phyloP scores from a whole-genome alignment of 2,797 vertebrate genomes.

The Melanotaenia boesemani region DNA sequence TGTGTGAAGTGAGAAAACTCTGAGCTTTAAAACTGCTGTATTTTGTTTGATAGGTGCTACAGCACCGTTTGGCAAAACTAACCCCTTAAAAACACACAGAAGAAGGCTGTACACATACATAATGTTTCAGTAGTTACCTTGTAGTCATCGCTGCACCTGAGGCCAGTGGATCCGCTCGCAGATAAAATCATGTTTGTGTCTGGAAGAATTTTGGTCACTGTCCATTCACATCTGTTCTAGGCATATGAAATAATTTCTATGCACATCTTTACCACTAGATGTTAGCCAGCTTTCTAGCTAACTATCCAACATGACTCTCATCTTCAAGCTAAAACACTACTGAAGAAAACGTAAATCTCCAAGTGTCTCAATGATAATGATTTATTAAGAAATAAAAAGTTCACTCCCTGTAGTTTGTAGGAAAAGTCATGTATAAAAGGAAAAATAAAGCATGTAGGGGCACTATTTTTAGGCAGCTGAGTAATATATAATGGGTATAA shows the following conservation, averaged over 20 bases:
- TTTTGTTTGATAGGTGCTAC: no score
- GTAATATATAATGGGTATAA: neutral
- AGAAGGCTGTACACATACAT: no score
- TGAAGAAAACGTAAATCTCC: neutral
- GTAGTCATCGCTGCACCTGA: neutral
- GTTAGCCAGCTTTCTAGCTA: no score
- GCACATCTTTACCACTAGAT: no score
- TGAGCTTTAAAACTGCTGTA: no score
- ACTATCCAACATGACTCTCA: neutral
- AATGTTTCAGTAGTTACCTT: neutral
- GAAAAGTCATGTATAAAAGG: neutral
- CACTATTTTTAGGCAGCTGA: constrained; percentile 14
- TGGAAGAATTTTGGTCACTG: no score
- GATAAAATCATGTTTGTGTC: no score
- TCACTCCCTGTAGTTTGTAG: neutral
- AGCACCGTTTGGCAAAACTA: no score
- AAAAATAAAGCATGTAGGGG: neutral
- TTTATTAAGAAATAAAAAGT: neutral
- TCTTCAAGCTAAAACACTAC: neutral
- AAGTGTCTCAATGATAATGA: neutral
- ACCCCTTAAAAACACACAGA: no score
- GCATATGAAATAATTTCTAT: no score
- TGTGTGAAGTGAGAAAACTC: no score
- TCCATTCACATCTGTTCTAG: no score
- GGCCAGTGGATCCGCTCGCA: neutral